phyloP scores from a whole-genome alignment of 2,888 invertebrate species.

The Amphipoea oculea region DNA sequence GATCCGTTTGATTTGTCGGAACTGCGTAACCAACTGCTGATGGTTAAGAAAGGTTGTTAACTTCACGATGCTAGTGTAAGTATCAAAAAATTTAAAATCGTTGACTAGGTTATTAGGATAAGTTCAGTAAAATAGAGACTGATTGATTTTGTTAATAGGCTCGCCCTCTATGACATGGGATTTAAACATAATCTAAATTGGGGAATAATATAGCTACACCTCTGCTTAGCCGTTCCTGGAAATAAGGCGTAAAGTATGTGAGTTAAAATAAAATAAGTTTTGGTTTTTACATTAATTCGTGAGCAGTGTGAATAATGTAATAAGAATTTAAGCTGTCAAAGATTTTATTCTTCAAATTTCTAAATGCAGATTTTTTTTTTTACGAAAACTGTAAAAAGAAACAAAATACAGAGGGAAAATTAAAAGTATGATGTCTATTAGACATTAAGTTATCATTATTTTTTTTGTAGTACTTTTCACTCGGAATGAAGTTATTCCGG shows the following conservation, averaged over 20 bases:
- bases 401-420: neutral
- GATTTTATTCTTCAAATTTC: neutral
- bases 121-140: neutral
- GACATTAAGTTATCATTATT: neutral
- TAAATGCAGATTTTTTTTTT: neutral
- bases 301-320: too few species aligned
- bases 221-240: neutral
- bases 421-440: neutral
- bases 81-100: neutral
- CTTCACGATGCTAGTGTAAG: neutral
- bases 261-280: neutral
- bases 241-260: neutral
- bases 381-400: neutral
- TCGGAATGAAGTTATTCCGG: conserved; percentile 70
- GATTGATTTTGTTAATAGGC: too few species aligned
- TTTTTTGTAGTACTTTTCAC: conserved; percentile 23
- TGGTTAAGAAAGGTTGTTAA: neutral
- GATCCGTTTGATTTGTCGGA: conserved; percentile 31
- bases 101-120: neutral
- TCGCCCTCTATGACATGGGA: neutral
- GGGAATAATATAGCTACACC: neutral
- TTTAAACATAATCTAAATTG: neutral
- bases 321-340: too few species aligned
- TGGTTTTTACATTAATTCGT: neutral
- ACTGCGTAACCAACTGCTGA: neutral